A percentile compares a stretch with the other conserved stretches of the same genome.
phyloP scores from a whole-genome alignment of 2,888 invertebrate genomes.

The Plebejus argus region DNA sequence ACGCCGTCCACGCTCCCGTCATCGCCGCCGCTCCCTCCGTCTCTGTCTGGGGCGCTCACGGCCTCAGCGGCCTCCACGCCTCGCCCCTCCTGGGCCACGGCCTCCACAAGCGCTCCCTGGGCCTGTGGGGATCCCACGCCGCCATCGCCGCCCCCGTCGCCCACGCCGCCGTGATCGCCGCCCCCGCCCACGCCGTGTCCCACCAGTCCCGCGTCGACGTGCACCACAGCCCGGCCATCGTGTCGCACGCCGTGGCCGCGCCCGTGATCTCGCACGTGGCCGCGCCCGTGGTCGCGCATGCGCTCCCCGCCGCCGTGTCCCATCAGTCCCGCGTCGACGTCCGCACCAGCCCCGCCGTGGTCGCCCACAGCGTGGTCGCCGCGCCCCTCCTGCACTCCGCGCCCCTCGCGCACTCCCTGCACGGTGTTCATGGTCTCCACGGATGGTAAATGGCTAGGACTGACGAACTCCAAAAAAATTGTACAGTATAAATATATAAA shows the following conservation, averaged over 20 bases:
- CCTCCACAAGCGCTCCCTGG: conserved; percentile 56
- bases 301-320: conserved; percentile 63
- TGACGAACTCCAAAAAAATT: conserved; percentile 54
- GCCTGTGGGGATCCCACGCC: conserved; percentile 40
- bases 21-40: conserved; percentile 44
- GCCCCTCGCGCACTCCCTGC: conserved; percentile 43
- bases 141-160: conserved; percentile 50
- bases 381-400: conserved; percentile 45
- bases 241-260: conserved; percentile 42
- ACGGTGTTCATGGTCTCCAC: conserved; percentile 49
- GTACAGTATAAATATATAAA: conserved; percentile 44
- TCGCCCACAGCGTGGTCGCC: conserved; percentile 50
- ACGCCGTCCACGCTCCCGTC: conserved; percentile 44
- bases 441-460: conserved; percentile 65
- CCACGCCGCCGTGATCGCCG: conserved; percentile 48
- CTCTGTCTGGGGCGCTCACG: conserved; percentile 46
- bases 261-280: conserved; percentile 43
- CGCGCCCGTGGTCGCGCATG: conserved; percentile 45
- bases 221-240: conserved; percentile 42
- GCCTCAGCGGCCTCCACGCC: conserved; percentile 45
- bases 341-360: conserved; percentile 53
- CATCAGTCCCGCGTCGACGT: conserved; percentile 71
- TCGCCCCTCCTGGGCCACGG: conserved; percentile 49
- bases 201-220: conserved; percentile 57
- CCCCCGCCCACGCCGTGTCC: conserved; percentile 71